Evolutionary conservation across 2,113 vertebrate genomes (phyloP).

Genomic region (Aegithalos caudatus): DNA sequence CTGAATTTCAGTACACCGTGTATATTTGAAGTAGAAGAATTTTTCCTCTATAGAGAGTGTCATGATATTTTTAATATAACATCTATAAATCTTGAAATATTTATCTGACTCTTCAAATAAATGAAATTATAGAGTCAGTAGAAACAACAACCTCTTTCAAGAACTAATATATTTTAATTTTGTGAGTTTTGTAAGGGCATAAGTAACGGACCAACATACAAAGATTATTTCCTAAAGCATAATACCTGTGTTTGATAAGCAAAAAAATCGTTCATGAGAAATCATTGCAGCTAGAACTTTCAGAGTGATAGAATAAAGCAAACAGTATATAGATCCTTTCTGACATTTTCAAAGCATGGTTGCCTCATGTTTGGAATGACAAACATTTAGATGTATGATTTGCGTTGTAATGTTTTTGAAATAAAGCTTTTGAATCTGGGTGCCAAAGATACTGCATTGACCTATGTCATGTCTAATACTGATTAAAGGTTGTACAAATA

Average conservation of each 20-base stretch:
- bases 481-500: slow-evolving; percentile 56
- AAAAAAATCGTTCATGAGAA: background rate
- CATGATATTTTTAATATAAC: background rate
- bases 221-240: background rate
- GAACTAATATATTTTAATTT: background rate
- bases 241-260: background rate
- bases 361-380: background rate
- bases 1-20: background rate
- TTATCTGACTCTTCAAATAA: background rate
- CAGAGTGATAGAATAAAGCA: background rate
- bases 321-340: background rate
- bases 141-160: background rate
- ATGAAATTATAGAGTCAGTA: background rate
- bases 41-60: background rate
- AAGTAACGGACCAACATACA: background rate
- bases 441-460: slow-evolving; percentile 26
- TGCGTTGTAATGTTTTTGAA: background rate
- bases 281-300: background rate
- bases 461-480: slow-evolving; percentile 38
- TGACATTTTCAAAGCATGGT: slow-evolving; percentile 26
- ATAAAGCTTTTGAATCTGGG: slow-evolving; percentile 7
- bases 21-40: background rate
- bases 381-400: slow-evolving; percentile 19
- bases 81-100: background rate
- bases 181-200: background rate